These are phyloP conservation scores for Mus caroli DNA, from an alignment of 2,797 vertebrate genomes.

Conservation along the genomic window DNA sequence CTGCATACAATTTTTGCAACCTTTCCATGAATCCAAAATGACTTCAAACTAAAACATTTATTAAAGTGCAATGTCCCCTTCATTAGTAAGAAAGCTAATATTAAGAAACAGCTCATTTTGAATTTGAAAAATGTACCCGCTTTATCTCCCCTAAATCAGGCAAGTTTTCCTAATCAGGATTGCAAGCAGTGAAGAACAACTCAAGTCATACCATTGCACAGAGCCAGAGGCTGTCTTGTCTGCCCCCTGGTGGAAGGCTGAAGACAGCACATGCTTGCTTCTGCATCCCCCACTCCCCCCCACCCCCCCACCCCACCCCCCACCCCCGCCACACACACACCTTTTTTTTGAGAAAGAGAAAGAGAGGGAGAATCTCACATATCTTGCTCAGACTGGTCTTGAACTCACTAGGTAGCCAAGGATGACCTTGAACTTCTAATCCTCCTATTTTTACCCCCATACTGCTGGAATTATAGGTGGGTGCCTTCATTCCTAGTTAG, in stretches of 20 bases:
- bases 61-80: constrained; percentile 25
- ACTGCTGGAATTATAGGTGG: neutral
- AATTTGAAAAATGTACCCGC: neutral
- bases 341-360: too few species aligned
- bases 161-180: neutral
- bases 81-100: constrained; percentile 12
- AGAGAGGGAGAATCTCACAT: neutral
- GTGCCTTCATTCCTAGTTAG: neutral
- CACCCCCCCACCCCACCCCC: too few species aligned
- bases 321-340: too few species aligned
- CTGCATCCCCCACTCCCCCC: too few species aligned
- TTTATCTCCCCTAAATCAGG: neutral
- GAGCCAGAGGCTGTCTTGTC: neutral
- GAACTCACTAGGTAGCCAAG: neutral
- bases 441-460: neutral
- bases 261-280: neutral
- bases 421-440: neutral
- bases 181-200: neutral
- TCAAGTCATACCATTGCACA: neutral
- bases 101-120: constrained; percentile 26
- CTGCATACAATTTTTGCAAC: neutral
- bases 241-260: neutral
- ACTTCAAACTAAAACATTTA: constrained; percentile 7
- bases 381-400: neutral
- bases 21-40: neutral